Evolutionary conservation across 2,888 invertebrate genomes (phyloP).

Genomic region (Ommatoiulus sabulosus): DNA sequence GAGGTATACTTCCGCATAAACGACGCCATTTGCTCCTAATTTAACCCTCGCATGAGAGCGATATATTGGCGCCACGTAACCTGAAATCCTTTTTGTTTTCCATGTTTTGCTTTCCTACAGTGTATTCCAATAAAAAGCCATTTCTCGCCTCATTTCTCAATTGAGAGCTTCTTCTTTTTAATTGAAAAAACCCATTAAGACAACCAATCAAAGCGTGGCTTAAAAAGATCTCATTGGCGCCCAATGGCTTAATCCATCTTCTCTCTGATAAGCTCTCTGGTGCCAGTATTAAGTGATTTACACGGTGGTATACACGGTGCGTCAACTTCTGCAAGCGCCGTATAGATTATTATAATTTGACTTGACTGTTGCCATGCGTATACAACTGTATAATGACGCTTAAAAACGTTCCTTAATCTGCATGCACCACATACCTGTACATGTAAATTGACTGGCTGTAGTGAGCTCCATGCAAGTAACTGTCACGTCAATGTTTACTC

Average conservation of each 20-base stretch:
- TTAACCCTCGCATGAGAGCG: background rate
- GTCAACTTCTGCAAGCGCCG: background rate
- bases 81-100: conserved; percentile 8
- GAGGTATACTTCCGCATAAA: background rate
- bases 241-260: background rate
- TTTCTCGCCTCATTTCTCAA: conserved; percentile 22
- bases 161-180: background rate
- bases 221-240: background rate
- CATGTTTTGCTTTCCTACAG: background rate
- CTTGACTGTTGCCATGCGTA: no score
- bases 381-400: no score
- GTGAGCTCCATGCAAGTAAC: no score
- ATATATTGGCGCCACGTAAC: background rate
- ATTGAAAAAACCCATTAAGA: background rate
- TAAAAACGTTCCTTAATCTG: no score
- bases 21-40: background rate
- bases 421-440: no score
- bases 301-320: background rate
- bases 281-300: conserved; percentile 18
- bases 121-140: background rate
- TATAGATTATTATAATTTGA: no score
- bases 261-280: background rate
- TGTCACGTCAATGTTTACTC: no score
- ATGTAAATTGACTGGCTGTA: no score
- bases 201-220: conserved; percentile 15